Percentiles rank a stretch among this genome's conserved stretches.
Evolutionary conservation across 1,140 invertebrate species (phyloP).

Genomic region (Araneus ventricosus): DNA sequence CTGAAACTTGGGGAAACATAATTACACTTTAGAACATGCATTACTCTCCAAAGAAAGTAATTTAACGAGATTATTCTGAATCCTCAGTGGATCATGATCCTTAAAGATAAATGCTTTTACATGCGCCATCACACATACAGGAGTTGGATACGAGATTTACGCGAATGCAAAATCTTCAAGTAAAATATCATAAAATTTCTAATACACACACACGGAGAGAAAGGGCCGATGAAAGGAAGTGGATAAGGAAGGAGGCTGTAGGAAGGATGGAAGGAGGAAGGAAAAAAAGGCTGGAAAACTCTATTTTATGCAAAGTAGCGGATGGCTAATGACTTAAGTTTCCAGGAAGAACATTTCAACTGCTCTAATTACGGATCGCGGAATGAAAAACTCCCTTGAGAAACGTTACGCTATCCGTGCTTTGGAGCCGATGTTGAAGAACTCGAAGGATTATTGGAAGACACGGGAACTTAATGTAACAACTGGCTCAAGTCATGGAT

Average conservation of each 20-base stretch:
- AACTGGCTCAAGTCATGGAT: neutral
- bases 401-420: neutral
- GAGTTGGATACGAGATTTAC: neutral
- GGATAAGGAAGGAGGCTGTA: neutral
- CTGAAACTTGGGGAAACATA: slow-evolving; percentile 37
- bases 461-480: neutral
- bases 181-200: slow-evolving; percentile 49
- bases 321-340: slow-evolving; percentile 63
- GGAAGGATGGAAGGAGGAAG: neutral
- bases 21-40: slow-evolving; percentile 55
- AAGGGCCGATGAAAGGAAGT: neutral
- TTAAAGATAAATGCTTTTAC: slow-evolving; percentile 63
- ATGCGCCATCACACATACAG: slow-evolving; percentile 27
- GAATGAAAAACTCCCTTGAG: slow-evolving; percentile 34
- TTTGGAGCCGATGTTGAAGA: slow-evolving; percentile 24
- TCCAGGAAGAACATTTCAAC: slow-evolving; percentile 49
- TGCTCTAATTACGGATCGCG: slow-evolving; percentile 50
- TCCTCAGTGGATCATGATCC: slow-evolving; percentile 60
- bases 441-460: neutral
- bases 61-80: slow-evolving; percentile 54
- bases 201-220: neutral
- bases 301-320: slow-evolving; percentile 56
- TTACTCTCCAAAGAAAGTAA: slow-evolving; percentile 56
- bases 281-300: slow-evolving; percentile 15
- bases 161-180: slow-evolving; percentile 26